Evolutionary conservation across 1,140 invertebrate species (phyloP).

Genomic region (Belonocnema kinseyi): DNA sequence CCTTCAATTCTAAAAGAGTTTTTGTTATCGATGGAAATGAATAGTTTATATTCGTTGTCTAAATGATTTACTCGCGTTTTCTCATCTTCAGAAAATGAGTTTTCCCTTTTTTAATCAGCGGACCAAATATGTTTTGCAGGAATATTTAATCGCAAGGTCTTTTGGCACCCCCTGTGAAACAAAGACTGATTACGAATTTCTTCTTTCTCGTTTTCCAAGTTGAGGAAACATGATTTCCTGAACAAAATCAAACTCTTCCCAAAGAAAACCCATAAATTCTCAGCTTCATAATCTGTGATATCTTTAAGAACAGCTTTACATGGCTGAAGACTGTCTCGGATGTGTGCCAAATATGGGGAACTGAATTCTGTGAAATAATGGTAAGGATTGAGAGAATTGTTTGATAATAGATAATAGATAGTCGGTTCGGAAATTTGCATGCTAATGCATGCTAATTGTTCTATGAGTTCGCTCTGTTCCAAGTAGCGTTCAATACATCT

Average conservation of each 20-base stretch:
- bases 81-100: background rate
- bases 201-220: constrained; percentile 45
- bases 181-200: constrained; percentile 39
- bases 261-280: constrained; percentile 38
- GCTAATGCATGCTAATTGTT: no score
- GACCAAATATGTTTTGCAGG: background rate
- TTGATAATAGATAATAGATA: no score
- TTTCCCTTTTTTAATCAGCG: background rate
- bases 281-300: background rate
- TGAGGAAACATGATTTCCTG: constrained; percentile 41
- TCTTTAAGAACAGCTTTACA: background rate
- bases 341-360: no score
- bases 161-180: background rate
- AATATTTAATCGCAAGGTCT: background rate
- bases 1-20: no score
- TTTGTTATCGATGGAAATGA: background rate
- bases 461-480: no score
- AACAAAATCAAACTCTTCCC: constrained; percentile 50
- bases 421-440: no score
- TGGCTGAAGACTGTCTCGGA: background rate
- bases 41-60: background rate
- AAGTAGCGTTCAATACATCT: no score
- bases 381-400: no score
- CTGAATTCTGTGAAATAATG: no score
- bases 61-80: background rate